A percentile compares a stretch with the other conserved stretches of the same genome.
Conservation (phyloP, 35 echinoderm and acorn worm species). For the Lytechinus variegatus region DNA sequence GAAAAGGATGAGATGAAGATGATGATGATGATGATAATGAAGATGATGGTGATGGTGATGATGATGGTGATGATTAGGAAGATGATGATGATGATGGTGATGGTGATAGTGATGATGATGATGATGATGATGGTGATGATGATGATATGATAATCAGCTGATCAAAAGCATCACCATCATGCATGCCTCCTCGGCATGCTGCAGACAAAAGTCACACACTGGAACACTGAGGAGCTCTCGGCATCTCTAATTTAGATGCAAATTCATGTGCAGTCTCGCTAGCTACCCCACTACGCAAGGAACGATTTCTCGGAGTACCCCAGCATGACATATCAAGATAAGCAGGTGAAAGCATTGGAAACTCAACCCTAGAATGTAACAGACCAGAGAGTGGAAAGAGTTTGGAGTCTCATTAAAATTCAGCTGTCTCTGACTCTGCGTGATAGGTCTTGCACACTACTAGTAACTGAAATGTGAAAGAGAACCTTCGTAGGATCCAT, state of each 20-base stretch:
- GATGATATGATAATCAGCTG: neutral
- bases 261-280: neutral
- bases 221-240: neutral
- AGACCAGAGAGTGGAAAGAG: neutral
- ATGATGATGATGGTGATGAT: neutral
- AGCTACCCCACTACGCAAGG: neutral
- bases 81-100: conserved; percentile 36
- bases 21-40: conserved; percentile 34
- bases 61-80: conserved; percentile 41
- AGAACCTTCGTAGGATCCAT: neutral
- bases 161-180: too few relatives aligned
- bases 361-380: neutral
- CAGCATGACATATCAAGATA: neutral
- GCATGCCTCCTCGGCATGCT: too few relatives aligned
- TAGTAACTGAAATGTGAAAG: neutral
- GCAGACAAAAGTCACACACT: too few relatives aligned
- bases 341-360: neutral
- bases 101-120: conserved; percentile 43
- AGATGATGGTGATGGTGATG: neutral
- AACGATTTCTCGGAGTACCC: neutral
- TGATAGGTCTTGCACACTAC: neutral
- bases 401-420: neutral
- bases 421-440: neutral
- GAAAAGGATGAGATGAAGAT: neutral
- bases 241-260: neutral